phyloP scores from a whole-genome alignment of 2,888 invertebrate species.

The Aphidius colemani region DNA sequence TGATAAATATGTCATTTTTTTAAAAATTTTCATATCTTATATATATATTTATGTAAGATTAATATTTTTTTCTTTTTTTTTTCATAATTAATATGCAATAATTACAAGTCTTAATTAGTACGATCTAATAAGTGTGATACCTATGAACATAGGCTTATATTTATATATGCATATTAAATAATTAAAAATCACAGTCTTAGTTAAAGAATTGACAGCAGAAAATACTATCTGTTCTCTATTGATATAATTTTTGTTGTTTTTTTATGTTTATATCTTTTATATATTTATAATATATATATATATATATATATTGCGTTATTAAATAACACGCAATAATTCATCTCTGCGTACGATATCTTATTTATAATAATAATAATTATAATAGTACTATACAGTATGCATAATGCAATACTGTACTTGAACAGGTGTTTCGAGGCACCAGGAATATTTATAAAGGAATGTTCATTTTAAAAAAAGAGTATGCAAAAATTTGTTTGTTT shows the following conservation, averaged over 20 bases:
- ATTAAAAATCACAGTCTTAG: constrained; percentile 61
- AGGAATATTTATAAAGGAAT: constrained; percentile 33
- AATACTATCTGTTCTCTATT: constrained; percentile 59
- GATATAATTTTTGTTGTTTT: constrained; percentile 31
- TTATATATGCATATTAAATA: constrained; percentile 43
- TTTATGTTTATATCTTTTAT: constrained; percentile 30
- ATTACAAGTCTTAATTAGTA: constrained; percentile 53
- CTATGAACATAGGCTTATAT: no score
- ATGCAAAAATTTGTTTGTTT: no score
- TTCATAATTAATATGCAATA: constrained; percentile 52
- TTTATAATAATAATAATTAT: constrained; percentile 36
- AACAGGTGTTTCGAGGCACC: constrained; percentile 33
- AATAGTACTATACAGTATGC: constrained; percentile 46
- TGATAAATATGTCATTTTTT: no score
- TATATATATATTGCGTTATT: no score
- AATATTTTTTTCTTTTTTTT: constrained; percentile 34
- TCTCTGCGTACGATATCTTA: constrained; percentile 31
- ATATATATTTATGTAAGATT: background rate
- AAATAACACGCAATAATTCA: no score
- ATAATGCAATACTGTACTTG: constrained; percentile 51
- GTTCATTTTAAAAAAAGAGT: constrained; percentile 10
- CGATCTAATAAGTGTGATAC: constrained; percentile 34
- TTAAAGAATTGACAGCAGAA: constrained; percentile 61
- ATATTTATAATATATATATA: constrained; percentile 31
- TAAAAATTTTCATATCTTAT: background rate